Percentiles rank a stretch among this genome's conserved stretches.
Conservation (phyloP, 2,797 vertebrate species). For the Coregonus ussuriensis region DNA sequence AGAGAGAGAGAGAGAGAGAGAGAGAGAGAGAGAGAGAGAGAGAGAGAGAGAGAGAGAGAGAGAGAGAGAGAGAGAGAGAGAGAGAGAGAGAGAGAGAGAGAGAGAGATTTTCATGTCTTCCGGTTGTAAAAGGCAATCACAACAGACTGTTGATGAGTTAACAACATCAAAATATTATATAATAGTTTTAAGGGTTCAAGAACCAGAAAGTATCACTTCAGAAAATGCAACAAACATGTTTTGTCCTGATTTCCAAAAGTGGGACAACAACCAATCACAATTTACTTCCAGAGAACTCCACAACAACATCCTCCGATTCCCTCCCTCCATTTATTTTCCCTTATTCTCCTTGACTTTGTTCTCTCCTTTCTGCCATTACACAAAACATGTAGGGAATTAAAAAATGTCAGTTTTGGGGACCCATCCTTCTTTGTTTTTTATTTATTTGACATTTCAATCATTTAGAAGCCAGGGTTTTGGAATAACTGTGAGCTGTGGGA, state of each 20-base stretch:
- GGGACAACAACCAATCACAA: neutral
- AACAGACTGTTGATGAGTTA: neutral
- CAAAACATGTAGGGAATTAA: neutral
- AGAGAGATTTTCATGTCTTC: neutral
- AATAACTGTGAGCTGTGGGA: slow-evolving; percentile 56
- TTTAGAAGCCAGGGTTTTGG: slow-evolving; percentile 49
- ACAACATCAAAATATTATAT: no score
- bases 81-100: neutral
- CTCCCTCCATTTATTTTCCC: neutral
- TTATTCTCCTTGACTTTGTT: slow-evolving; percentile 3
- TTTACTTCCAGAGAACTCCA: slow-evolving; percentile 13
- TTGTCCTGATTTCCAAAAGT: neutral
- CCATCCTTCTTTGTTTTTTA: slow-evolving; percentile 39
- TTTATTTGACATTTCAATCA: slow-evolving; percentile 60
- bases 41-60: no score
- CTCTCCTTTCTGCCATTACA: slow-evolving; percentile 6
- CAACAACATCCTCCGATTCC: slow-evolving; percentile 23
- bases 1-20: no score
- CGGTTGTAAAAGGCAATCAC: neutral
- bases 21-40: no score
- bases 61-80: neutral
- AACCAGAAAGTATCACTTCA: neutral
- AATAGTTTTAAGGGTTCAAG: neutral
- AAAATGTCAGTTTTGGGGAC: slow-evolving; percentile 11
- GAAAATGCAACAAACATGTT: no score